Conservation (phyloP, 2,113 vertebrate genomes). For the Octodon degus region DNA sequence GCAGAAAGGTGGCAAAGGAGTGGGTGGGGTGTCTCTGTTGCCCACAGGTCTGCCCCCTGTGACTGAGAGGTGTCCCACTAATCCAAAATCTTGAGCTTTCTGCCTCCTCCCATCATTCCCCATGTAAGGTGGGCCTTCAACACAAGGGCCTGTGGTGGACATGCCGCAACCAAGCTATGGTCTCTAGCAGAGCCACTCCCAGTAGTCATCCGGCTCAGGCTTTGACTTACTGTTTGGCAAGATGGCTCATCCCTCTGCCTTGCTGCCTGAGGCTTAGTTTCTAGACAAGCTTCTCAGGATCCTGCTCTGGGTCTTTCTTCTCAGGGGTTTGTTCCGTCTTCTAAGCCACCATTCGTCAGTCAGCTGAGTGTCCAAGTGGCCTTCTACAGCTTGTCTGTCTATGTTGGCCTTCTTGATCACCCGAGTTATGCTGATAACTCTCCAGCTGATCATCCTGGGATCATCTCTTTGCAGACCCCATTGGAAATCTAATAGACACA, state of each 20-base stretch:
- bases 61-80: too few species aligned
- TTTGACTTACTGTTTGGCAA: neutral
- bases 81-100: neutral
- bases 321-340: neutral
- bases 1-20: neutral
- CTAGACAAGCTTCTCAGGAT: neutral
- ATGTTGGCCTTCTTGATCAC: neutral
- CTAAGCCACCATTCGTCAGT: neutral
- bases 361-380: neutral
- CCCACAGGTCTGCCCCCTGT: neutral
- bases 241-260: neutral
- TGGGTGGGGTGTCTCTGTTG: neutral
- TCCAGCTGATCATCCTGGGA: neutral
- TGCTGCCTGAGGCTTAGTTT: neutral
- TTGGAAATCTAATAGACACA: neutral
- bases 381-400: neutral
- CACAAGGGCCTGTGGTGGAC: neutral
- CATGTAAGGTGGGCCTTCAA: neutral
- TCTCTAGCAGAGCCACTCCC: neutral
- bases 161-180: neutral
- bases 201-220: neutral
- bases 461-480: neutral
- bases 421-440: neutral
- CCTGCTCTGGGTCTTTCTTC: neutral
- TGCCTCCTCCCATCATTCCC: neutral